Percentiles rank a stretch among this genome's conserved stretches.
Evolutionary conservation across 2,113 vertebrate genomes (phyloP).

Genomic region (Sialia sialis): DNA sequence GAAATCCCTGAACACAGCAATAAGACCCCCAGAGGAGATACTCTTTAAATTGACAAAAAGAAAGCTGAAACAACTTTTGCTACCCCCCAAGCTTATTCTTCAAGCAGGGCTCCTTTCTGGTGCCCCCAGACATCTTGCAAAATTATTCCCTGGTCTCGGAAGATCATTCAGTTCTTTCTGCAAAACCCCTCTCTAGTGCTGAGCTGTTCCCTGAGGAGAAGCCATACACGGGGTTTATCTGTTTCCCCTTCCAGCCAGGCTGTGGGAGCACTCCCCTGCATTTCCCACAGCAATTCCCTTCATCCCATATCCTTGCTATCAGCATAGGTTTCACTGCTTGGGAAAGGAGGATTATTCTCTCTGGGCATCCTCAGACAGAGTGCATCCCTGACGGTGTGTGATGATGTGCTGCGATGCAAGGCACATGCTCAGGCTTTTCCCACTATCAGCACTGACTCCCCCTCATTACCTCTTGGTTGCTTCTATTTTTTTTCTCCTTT

Average conservation of each 20-base stretch:
- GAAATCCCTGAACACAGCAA: neutral
- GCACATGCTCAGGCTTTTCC: neutral
- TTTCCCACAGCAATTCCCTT: neutral
- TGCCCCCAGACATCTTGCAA: neutral
- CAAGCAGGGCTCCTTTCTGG: neutral
- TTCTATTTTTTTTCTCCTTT: neutral
- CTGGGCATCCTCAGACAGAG: neutral
- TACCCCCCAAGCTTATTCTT: neutral
- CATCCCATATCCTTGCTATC: neutral
- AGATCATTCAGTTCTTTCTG: neutral
- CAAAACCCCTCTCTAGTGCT: accelerated
- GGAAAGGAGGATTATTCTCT: neutral
- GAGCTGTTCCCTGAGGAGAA: neutral
- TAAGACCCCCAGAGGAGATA: neutral
- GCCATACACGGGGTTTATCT: neutral
- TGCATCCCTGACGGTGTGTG: accelerated
- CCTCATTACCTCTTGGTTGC: neutral
- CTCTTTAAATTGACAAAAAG: neutral
- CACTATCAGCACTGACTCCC: neutral
- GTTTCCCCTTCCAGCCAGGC: neutral
- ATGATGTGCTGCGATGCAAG: accelerated
- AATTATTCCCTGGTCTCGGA: neutral
- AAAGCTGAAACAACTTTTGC: neutral
- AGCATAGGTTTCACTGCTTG: neutral
- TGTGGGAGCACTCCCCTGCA: accelerated